Conservation (phyloP, 2,797 vertebrate species). For the Eutrigla gurnardus region DNA sequence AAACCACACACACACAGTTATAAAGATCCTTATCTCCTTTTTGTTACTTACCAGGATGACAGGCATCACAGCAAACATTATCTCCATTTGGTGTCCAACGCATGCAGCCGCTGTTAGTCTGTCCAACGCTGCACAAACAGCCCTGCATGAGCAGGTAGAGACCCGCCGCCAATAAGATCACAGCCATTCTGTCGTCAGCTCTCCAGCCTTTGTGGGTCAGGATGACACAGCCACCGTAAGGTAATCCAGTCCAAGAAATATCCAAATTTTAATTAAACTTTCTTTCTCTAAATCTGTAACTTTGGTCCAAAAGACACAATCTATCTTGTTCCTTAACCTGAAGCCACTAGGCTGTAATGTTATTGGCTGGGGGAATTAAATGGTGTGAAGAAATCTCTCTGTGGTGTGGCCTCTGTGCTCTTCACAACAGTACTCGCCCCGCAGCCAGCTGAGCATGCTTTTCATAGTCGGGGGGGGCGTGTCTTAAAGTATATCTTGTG, state of each 20-base stretch:
- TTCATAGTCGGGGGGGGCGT: slow-evolving; percentile 19
- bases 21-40: background rate
- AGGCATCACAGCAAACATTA: slow-evolving; percentile 62
- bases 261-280: background rate
- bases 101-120: slow-evolving; percentile 48
- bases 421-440: background rate
- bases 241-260: slow-evolving; percentile 39
- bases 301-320: background rate
- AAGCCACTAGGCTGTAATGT: background rate
- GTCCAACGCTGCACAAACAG: slow-evolving; percentile 1
- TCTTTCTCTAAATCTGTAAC: slow-evolving; percentile 11
- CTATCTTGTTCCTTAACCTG: background rate
- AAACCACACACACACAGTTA: rapidly evolving
- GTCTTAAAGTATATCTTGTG: background rate
- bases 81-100: rapidly evolving
- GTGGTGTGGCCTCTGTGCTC: background rate
- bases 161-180: slow-evolving; percentile 24
- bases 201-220: background rate
- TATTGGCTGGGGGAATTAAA: background rate
- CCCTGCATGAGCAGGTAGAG: slow-evolving; percentile 49
- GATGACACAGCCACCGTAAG: background rate
- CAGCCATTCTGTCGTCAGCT: slow-evolving; percentile 55
- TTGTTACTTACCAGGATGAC: slow-evolving; percentile 73
- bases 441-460: background rate
- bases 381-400: background rate